Evolutionary conservation across 2,888 invertebrate species (phyloP), one percentile per base, ranked within the genome.

Genomic region (Parnassius apollo): DNA sequence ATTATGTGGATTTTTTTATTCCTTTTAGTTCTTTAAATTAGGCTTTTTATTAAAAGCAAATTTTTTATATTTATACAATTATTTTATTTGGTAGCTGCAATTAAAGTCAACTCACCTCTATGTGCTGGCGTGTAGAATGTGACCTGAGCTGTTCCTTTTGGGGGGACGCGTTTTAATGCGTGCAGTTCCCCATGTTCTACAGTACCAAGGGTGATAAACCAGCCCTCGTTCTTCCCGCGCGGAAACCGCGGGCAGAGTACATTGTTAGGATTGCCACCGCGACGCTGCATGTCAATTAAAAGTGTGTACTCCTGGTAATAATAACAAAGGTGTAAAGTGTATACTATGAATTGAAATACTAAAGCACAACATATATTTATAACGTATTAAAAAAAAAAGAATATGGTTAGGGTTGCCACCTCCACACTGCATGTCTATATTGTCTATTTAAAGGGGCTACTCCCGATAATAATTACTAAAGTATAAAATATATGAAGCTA

Each of bases 221-320:
- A 99, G 62, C 98, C 97, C 82, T 99, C 99, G 78, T 97, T 97
- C 88, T 99, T 99, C 48, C 95, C 95, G 82, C 98, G 98, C 1
- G 97, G 95, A 91, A 98, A 99, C 66, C 95, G 94, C 0, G 97
- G 96, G 65, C 97, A 95, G 66, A 95, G 89, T n/a, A 96, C 96
- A 72, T 93, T 93, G 74, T 90, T 93, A 1, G 90, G 83, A 59
- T 92, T 88, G 46, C 88, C 85, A 55, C 93, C 92, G 75, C 93
- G 92, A 48, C 94, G 92, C 46, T 82, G 85, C 71, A 93, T 82
- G 44, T 91, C 92, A 2, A 96, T 84, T 12, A 93, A 81, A 12
- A 96, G 79, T 0, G 95, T 94, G 83, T 96, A 97, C 78, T 96
- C 96, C 89, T 93, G 75, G 55, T 35, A 35, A 35, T 35, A 35